phyloP scores from a whole-genome alignment of 2,888 invertebrate species.

The Ophion ellenae region DNA sequence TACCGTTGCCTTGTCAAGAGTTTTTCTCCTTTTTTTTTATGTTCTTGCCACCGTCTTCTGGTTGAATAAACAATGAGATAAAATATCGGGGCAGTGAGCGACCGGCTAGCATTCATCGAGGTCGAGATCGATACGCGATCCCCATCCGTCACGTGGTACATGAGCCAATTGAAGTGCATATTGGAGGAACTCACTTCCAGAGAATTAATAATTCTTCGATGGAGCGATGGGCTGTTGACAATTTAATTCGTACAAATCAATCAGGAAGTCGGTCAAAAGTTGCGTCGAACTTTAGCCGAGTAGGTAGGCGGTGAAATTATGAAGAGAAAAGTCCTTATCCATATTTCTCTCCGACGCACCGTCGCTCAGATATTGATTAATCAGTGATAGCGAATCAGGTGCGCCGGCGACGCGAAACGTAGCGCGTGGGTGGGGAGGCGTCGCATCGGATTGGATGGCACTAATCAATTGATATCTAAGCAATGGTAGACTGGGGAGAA shows the following conservation, averaged over 20 bases:
- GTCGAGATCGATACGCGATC: conserved; percentile 27
- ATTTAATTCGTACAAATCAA: not conserved
- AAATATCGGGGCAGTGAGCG: conserved; percentile 15
- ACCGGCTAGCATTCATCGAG: conserved; percentile 14
- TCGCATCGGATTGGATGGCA: not conserved
- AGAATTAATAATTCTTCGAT: not conserved
- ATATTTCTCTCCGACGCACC: not conserved
- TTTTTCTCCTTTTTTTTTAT: not conserved
- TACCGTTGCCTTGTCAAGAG: conserved; percentile 27
- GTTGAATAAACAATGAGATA: conserved; percentile 32
- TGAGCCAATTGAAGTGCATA: not conserved
- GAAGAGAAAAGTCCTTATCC: not conserved
- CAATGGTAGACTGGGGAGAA: not conserved
- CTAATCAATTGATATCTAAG: not conserved
- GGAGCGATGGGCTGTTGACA: not conserved
- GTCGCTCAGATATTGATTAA: not conserved
- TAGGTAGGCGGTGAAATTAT: not conserved
- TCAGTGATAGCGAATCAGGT: not conserved
- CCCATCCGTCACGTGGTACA: not conserved
- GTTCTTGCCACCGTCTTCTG: not conserved
- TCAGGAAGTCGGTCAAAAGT: not conserved
- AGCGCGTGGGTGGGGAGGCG: not conserved
- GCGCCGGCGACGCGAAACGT: not conserved
- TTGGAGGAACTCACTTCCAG: not conserved
- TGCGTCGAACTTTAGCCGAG: not conserved